Evolutionary conservation across 2,797 vertebrate species (phyloP).

Genomic region (Phataginus tetradactyla): DNA sequence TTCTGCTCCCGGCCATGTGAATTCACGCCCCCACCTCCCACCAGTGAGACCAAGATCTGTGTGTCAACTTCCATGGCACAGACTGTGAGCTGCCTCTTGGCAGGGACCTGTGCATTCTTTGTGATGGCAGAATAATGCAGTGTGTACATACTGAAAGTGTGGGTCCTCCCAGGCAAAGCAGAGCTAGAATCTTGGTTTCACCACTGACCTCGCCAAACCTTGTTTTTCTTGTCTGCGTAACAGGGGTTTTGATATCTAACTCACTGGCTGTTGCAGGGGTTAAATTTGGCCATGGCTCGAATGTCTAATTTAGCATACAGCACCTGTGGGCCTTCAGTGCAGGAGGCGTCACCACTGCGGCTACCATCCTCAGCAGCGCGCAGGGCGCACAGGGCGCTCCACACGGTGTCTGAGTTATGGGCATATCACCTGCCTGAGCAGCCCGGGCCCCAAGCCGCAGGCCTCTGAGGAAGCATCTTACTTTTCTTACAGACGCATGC

Average conservation of each 20-base stretch:
- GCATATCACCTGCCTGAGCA: background rate
- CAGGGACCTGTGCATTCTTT: background rate
- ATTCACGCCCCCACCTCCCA: background rate
- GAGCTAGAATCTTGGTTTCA: background rate
- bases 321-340: background rate
- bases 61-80: background rate
- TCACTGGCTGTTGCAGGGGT: too few species aligned
- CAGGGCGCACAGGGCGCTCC: background rate
- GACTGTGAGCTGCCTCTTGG: background rate
- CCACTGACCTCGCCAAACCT: background rate
- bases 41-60: background rate
- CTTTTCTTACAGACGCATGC: background rate
- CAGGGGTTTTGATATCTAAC: background rate
- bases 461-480: background rate
- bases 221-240: background rate
- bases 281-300: background rate
- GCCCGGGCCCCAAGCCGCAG: background rate
- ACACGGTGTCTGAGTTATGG: background rate
- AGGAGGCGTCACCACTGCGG: background rate
- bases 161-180: background rate
- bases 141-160: too few species aligned
- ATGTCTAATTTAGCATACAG: too few species aligned
- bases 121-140: too few species aligned
- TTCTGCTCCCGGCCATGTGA: background rate
- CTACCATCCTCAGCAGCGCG: background rate